Evolutionary conservation across 2,797 vertebrate species (phyloP).

Genomic region (Acipenser oxyrinchus): DNA sequence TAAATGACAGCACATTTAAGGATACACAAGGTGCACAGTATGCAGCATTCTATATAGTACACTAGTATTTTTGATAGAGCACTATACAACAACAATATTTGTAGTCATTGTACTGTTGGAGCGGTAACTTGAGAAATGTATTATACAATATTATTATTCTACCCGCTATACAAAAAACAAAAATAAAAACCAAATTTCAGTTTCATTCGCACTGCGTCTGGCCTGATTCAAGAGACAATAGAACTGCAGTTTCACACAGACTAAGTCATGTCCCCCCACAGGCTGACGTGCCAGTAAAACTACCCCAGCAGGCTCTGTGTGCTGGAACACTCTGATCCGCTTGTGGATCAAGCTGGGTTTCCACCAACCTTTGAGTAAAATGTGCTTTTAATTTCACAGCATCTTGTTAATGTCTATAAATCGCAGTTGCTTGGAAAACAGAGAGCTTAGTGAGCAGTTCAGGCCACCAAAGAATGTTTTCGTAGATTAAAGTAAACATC

Average conservation of each 20-base stretch:
- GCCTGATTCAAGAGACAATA: slow-evolving; percentile 29
- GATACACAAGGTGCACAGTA: too few relatives aligned
- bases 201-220: too few relatives aligned
- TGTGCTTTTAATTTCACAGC: slow-evolving; percentile 50
- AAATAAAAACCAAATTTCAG: too few relatives aligned
- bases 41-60: too few relatives aligned
- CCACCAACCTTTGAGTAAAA: slow-evolving; percentile 38
- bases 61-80: too few relatives aligned
- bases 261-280: not conserved
- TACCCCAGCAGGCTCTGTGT: not conserved
- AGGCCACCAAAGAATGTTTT: slow-evolving; percentile 64
- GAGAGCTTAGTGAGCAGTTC: slow-evolving; percentile 56
- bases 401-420: slow-evolving; percentile 49
- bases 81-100: too few relatives aligned
- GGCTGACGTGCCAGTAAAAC: not conserved
- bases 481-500: slow-evolving; percentile 58
- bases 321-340: slow-evolving; percentile 26
- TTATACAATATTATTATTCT: too few relatives aligned
- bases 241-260: slow-evolving; percentile 20
- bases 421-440: slow-evolving; percentile 49
- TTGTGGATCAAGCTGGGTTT: slow-evolving; percentile 34
- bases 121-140: too few relatives aligned
- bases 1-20: too few relatives aligned
- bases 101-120: too few relatives aligned
- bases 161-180: too few relatives aligned